Conservation (phyloP, 2,113 vertebrate genomes). For the Ceyx melanurus region DNA sequence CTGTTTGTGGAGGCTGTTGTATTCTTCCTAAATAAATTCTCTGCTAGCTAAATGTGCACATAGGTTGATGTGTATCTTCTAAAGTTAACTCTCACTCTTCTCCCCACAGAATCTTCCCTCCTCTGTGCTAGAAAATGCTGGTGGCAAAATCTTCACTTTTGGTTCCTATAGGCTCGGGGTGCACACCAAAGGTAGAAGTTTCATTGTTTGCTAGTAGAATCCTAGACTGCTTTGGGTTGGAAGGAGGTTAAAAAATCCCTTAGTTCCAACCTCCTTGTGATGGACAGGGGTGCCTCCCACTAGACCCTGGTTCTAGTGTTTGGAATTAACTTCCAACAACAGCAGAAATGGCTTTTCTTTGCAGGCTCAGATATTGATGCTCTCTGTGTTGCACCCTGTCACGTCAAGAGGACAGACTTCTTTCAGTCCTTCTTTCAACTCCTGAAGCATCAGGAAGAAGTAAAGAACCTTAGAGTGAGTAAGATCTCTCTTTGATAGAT, state of each 20-base stretch:
- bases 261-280: neutral
- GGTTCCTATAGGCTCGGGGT: slow-evolving; percentile 96
- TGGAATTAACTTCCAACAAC: neutral
- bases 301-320: neutral
- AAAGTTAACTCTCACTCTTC: neutral
- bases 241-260: neutral
- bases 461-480: slow-evolving; percentile 94
- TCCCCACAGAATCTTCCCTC: slow-evolving; percentile 86
- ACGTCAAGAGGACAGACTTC: slow-evolving; percentile 94
- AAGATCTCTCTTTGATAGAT: slow-evolving; percentile 34
- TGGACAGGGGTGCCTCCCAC: neutral
- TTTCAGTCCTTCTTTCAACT: slow-evolving; percentile 97
- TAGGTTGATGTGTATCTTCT: neutral
- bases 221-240: neutral
- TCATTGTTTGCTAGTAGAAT: neutral
- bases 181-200: slow-evolving; percentile 93
- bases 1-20: neutral
- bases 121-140: slow-evolving; percentile 81
- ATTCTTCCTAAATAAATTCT: neutral
- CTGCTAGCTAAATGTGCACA: neutral
- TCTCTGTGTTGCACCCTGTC: slow-evolving; percentile 93
- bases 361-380: slow-evolving; percentile 97
- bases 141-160: slow-evolving; percentile 97
- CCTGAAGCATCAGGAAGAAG: slow-evolving; percentile 88
- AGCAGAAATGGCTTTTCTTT: slow-evolving; percentile 35